A percentile compares a stretch with the other conserved stretches of the same genome.
These are phyloP conservation scores for Ypsolopha sequella DNA, from an alignment of 2,888 invertebrate species.

Conservation along the genomic window DNA sequence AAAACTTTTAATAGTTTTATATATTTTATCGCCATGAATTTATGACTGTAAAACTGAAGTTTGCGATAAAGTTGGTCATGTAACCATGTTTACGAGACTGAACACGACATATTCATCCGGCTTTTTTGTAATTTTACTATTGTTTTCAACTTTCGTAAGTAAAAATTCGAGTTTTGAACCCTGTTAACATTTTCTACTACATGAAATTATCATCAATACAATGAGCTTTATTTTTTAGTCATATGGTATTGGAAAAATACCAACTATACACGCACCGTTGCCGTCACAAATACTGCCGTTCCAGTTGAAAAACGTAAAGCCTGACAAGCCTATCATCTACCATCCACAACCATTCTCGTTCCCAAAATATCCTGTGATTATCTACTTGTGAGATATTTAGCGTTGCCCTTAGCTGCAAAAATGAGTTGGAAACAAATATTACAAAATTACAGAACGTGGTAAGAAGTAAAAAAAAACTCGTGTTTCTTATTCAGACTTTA, in stretches of 20 bases:
- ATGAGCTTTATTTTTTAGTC: not conserved
- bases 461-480: slow-evolving; percentile 8
- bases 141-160: too few species aligned
- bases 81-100: too few species aligned
- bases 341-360: slow-evolving; percentile 51
- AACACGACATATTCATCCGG: too few species aligned
- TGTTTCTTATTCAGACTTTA: slow-evolving; percentile 23
- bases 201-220: too few species aligned
- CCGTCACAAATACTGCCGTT: slow-evolving; percentile 42
- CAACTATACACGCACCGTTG: slow-evolving; percentile 15
- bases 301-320: slow-evolving; percentile 25
- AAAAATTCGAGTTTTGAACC: too few species aligned
- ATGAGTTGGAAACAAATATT: not conserved
- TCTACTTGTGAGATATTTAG: slow-evolving; percentile 27
- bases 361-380: slow-evolving; percentile 49
- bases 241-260: not conserved
- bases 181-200: too few species aligned
- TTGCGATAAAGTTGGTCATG: too few species aligned
- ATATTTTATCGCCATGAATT: too few species aligned
- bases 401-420: not conserved
- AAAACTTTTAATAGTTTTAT: too few species aligned
- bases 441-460: not conserved
- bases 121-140: too few species aligned
- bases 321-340: slow-evolving; percentile 35
- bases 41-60: too few species aligned